Conservation (phyloP, 2,888 invertebrate genomes). For the Limnephilus rhombicus region DNA sequence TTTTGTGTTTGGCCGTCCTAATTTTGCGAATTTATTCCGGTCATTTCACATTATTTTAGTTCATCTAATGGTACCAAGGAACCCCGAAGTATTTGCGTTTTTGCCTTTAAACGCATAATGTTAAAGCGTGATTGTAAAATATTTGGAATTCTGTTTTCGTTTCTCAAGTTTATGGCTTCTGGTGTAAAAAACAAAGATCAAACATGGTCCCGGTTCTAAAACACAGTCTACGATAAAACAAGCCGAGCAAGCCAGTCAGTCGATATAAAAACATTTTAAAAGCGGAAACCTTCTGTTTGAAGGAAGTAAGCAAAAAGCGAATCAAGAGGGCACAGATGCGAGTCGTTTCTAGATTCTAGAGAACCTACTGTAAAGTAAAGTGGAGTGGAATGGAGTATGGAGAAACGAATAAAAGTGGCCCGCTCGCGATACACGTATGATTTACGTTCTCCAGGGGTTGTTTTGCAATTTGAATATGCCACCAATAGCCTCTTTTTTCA, state of each 20-base stretch:
- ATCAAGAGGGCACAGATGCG: background rate
- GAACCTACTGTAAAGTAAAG: background rate
- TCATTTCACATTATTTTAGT: background rate
- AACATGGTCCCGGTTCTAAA: background rate
- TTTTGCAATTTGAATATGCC: slow-evolving; percentile 63
- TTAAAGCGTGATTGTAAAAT: background rate
- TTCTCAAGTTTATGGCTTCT: background rate
- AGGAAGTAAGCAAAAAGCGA: background rate
- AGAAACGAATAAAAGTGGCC: slow-evolving; percentile 37
- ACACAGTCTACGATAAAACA: background rate
- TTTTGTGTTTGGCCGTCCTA: background rate
- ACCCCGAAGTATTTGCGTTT: background rate
- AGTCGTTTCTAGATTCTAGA: background rate
- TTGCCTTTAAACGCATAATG: background rate
- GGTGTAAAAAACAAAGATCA: background rate
- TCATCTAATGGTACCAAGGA: background rate
- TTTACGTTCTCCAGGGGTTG: slow-evolving; percentile 60
- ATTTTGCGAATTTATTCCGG: background rate
- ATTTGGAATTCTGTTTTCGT: background rate
- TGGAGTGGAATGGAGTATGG: background rate
- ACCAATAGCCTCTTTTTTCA: slow-evolving; percentile 41
- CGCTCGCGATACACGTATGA: slow-evolving; percentile 53
- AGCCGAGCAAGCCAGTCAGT: background rate
- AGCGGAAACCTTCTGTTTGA: background rate
- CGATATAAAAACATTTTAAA: background rate